Base-by-base conservation (phyloP, 2,797 vertebrate species). In the Muscicapa striata region DNA sequence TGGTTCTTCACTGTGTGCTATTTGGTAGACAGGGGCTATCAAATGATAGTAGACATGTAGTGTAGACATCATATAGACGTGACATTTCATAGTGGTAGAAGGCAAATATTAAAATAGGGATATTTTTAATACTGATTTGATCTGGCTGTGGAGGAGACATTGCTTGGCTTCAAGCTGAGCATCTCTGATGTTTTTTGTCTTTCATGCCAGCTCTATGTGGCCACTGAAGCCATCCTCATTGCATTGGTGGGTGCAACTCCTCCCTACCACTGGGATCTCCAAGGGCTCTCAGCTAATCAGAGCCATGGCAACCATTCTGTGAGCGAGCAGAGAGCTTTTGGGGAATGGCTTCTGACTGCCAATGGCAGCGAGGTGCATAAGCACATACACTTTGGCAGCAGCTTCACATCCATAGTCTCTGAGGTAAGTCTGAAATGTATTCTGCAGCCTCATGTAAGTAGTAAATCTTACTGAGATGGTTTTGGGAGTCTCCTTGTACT, bases 331-430 rank as follows among this genome's bases (percentile, higher is more conserved):
- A 79, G 82, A 67, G 91, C 96, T 48, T 97, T 98, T 21, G 94
- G 97, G 72, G 93, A 97, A 82, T 98, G 98, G 98, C 97, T 98
- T 13, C 94, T 97, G 77, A 96, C 95, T 0, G 98, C 98, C 88
- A 98, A 97, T 5, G 83, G 95, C 91, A 97, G 96, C 0, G 98
- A 98, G 93, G 87, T 98, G 86, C 97, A 67, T 7, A 90, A 95
- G 78, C 98, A 98, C 0, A 30, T 98, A 26, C 97, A 95, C 68
- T 98, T 98, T 54, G 94, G 96, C 64, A 92, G 93, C 84, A 97
- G 92, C 91, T 98, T 98, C 88, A 98, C 98, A 6, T 98, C 98
- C 17, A 98, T 98, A 67, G 97, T 97, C 80, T 98, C 98, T 0
- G 98, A 98, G 98, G 98, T 98, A 90, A 97, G 93, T 64, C 64